Evolutionary conservation across 2,797 vertebrate genomes (phyloP), one percentile per base, ranked within the genome.

Genomic region (Siniperca scherzeri): DNA sequence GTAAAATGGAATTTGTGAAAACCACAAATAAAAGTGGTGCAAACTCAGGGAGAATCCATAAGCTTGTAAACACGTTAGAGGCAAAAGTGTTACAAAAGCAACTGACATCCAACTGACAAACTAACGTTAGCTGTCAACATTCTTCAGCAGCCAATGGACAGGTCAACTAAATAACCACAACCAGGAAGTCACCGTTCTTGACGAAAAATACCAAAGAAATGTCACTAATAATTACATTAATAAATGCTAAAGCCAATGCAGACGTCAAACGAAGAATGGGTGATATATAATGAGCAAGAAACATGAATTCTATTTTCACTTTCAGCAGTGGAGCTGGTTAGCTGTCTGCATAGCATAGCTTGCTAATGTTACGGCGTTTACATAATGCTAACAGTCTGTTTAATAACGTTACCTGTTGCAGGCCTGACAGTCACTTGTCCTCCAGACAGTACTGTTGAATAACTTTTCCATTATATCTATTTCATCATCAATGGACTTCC

Each of bases 401-500:
- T 16, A 13, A 40, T 14, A 2, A 14, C 5, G 3, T 83, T 84
- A 93, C 89, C 90, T 91, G 79, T 22, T 3, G 11, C 4, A 25
- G 36, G 6, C 7, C 0, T 7, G 55, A 38, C 40, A 27, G 36
- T 0, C 0, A 7, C 11, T 3, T 25, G 44, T 83, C 56, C 52
- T 64, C 44, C 36, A 40, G 0, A 11, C 13, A 13, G 12, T 1
- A 0, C 10, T 1, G 22, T 2, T 60, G 2, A 80, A 4, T 4
- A 77, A 68, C 80, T 81, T 78, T 60, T 5, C 22, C 11, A 3
- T 11, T 10, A 9, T 0, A 17, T 9, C 52, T 73, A 59, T 10
- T 70, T 70, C 74, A 81, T 56, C 77, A 4, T 75, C n/a, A 30
- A 27, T 40, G 3, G 16, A 83, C 84, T 84, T 90, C 87, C 80